Base-by-base conservation (phyloP, 2,113 vertebrate species). In the Steatornis caripensis region DNA sequence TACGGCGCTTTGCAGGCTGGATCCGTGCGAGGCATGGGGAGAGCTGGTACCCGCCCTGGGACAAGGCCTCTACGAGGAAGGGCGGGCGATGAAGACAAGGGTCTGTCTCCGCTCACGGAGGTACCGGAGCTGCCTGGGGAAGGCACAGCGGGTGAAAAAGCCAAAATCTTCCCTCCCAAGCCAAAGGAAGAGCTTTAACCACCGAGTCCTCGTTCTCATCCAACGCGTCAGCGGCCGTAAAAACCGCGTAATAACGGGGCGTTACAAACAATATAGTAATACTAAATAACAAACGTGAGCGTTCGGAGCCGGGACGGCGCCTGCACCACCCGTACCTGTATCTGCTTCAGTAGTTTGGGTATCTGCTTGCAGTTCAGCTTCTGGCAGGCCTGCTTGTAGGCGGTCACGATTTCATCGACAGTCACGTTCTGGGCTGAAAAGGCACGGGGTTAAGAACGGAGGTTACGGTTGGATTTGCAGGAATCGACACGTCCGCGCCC, bases 321-420 rank as follows among this genome's bases (percentile, higher is more conserved):
- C 36, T 1, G 30, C 36, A 7, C 23, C 43, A 13, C 60, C 96
- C 95, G 0, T 98, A 99, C 99, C 99, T 99, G 99, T 49, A 99
- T 98, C 97, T 99, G 99, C 95, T 98, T 98, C 79, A 99, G 98
- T 64, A 99, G 98, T 97, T 99, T 99, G 82, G 99, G 97, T n/a
- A 99, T 99, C 93, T 99, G 99, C 75, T 99, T 99, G 98, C 99
- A 99, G 98, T 98, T 99, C 77, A 99, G 98, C 82, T 99, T 99
- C 98, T 99, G 99, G 97, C 99, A 99, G 95, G 99, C 98, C 79
- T 99, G 98, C 90, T 98, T 98, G 97, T 99, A 99, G 79, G 99
- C 98, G 0, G 97, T 89, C 58, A 99, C 34, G 79, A 99, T 98
- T 83, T 99, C 99, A 3, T 99, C 99, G 61, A 99, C 98, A 0